Percentiles rank a stretch among this genome's conserved stretches.
Conservation (phyloP, 2,797 vertebrate species). For the Varecia variegata region DNA sequence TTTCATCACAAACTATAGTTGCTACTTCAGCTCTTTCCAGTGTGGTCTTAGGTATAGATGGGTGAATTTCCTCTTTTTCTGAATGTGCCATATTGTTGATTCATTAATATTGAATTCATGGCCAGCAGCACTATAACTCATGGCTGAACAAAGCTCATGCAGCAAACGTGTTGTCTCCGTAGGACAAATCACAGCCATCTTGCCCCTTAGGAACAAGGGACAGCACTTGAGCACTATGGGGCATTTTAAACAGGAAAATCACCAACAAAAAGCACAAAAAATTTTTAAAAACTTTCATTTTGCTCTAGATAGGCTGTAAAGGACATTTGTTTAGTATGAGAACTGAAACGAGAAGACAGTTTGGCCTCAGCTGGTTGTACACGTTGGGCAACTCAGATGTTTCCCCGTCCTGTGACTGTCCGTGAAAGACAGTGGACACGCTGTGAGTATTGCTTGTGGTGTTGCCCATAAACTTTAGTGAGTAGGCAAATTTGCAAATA, state of each 20-base stretch:
- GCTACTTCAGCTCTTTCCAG: not conserved
- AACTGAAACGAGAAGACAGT: not conserved
- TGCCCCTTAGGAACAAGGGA: not conserved
- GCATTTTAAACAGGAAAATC: not conserved
- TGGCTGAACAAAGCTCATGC: not conserved
- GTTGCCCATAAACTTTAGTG: not conserved
- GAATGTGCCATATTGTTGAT: not conserved
- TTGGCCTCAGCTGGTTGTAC: not conserved
- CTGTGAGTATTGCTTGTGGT: not conserved
- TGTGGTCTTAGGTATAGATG: not conserved
- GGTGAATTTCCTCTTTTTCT: not conserved
- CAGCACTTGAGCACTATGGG: not conserved
- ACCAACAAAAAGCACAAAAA: not conserved
- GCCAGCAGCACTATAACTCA: not conserved
- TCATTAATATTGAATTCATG: not conserved
- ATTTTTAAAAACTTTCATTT: not conserved
- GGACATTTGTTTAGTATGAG: not conserved
- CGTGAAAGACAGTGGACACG: not conserved
- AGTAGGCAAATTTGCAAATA: not conserved
- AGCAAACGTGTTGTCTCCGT: not conserved
- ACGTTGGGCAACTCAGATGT: not conserved
- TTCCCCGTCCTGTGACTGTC: not conserved
- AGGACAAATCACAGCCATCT: not conserved
- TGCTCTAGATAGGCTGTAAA: not conserved
- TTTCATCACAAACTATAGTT: not conserved